Percentiles rank a stretch among this genome's conserved stretches.
Evolutionary conservation across 1,140 invertebrate genomes (phyloP).

Genomic region (Musca vetustissima): DNA sequence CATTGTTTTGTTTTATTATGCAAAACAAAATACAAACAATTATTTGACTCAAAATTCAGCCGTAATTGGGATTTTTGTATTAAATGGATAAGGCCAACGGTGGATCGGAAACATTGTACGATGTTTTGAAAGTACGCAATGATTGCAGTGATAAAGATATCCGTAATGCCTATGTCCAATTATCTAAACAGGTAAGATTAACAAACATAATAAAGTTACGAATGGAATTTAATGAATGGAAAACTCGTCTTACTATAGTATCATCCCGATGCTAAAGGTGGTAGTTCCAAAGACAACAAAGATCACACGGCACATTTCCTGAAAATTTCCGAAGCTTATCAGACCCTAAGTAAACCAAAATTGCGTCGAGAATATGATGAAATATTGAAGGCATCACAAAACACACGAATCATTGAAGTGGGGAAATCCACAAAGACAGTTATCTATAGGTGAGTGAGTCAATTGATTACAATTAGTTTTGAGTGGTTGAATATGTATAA

Average conservation of each 20-base stretch:
- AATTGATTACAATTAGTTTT: too few species aligned
- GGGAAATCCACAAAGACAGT: constrained; percentile 15
- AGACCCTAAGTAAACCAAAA: constrained; percentile 61
- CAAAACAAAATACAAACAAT: too few species aligned
- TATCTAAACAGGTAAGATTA: constrained; percentile 59
- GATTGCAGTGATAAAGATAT: constrained; percentile 62
- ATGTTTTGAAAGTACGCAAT: constrained; percentile 58
- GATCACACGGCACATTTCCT: constrained; percentile 60
- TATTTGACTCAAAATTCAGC: too few species aligned
- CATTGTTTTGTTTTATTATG: too few species aligned
- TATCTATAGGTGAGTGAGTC: constrained; percentile 17
- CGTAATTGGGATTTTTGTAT: neutral
- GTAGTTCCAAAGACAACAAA: constrained; percentile 57
- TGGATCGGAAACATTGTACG: constrained; percentile 57
- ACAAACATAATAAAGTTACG: neutral
- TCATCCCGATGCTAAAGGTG: constrained; percentile 65
- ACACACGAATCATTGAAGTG: constrained; percentile 17
- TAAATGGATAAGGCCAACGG: constrained; percentile 18
- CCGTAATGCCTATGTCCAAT: constrained; percentile 60
- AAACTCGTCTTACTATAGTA: constrained; percentile 43
- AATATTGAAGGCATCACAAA: constrained; percentile 30
- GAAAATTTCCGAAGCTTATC: constrained; percentile 66
- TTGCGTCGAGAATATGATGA: constrained; percentile 62
- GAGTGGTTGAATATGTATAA: too few species aligned
- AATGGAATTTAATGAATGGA: neutral